Base-by-base conservation (phyloP, 2,797 vertebrate species). In the Gambusia yucatana region DNA sequence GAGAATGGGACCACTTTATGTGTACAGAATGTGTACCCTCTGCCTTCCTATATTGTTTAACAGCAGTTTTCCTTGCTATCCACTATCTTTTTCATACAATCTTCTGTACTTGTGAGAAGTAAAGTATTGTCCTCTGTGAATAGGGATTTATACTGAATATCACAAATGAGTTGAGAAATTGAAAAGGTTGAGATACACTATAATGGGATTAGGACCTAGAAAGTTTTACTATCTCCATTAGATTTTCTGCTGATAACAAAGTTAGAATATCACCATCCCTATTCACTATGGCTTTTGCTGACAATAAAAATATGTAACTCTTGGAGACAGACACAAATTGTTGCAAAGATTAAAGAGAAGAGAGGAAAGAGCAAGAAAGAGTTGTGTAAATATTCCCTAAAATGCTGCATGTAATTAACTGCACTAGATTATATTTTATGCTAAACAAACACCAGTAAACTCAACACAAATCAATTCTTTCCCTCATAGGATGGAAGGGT, bases 391-490 rank as follows among this genome's bases (percentile, higher is more conserved):
- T 72, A 81, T 74, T 70, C 39, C 78, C 57, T 6, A 50, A 80
- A 86, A 81, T 52, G 78, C 47, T 70, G 78, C 55, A 71, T 70
- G 84, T 77, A 79, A 69, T 70, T 59, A 55, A 73, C 80, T 79
- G 69, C 73, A 73, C 80, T 72, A 77, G 72, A 63, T 76, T 78
- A 80, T 30, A 11, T 75, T 80, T 79, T 85, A 75, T 81, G 22
- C 44, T 87, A 90, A 89, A 83, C 63, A 67, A 88, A 88, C 22
- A 81, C 78, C 77, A 88, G 81, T 84, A 82, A 80, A 72, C 77
- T 79, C 76, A 83, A 89, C 73, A 86, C 87, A 87, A 93, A 92
- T 89, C 63, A 47, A 92, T 91, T 86, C 41, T 75, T 80, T 57
- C 55, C 84, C 69, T 87, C 78, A 73, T n/a, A 77, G 78, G 85